Conservation (phyloP, 2,797 vertebrate species). For the Paramormyrops hopkinsi region DNA sequence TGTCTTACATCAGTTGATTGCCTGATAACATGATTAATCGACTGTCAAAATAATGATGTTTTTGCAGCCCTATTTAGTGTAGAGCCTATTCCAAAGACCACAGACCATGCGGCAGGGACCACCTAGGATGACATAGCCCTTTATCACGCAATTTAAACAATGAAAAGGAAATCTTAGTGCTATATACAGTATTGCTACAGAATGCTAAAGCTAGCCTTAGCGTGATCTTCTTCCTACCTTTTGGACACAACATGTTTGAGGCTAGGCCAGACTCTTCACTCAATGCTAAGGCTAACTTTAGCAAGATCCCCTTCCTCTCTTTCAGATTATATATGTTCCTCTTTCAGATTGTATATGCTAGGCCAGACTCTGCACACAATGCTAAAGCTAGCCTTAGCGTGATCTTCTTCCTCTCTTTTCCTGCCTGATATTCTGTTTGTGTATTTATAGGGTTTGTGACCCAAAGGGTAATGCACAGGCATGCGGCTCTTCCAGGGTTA, state of each 20-base stretch:
- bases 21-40: not conserved
- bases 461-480: slow-evolving; percentile 24
- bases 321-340: not conserved
- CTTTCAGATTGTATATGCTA: not conserved
- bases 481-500: slow-evolving; percentile 24
- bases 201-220: not conserved
- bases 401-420: slow-evolving; percentile 3
- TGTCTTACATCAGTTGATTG: not conserved
- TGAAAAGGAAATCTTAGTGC: not conserved
- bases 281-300: not conserved
- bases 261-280: not conserved
- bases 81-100: not conserved
- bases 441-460: slow-evolving; percentile 43
- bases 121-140: not conserved
- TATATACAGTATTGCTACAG: not conserved
- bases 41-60: not conserved
- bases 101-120: not conserved
- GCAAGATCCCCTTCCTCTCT: not conserved
- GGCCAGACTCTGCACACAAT: not conserved
- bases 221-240: not conserved
- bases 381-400: not conserved
- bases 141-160: not conserved
- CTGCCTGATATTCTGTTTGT: slow-evolving; percentile 36
- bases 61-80: not conserved
- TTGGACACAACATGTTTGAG: not conserved